Percentiles rank a stretch among this genome's conserved stretches.
These are phyloP conservation scores for Artibeus lituratus DNA, from an alignment of 2,797 vertebrate species.

Conservation along the genomic window DNA sequence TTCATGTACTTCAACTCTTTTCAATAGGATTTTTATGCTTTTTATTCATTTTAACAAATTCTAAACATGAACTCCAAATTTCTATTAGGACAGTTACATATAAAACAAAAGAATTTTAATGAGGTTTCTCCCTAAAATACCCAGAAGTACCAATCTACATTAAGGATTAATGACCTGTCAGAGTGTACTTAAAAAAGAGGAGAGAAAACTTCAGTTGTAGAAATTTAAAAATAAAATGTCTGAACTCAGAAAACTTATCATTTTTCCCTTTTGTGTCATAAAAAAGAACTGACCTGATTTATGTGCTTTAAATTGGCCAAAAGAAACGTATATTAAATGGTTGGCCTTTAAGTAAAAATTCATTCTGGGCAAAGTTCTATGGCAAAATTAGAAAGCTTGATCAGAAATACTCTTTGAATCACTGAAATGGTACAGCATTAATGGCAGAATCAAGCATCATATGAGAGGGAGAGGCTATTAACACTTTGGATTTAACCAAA, in stretches of 20 bases:
- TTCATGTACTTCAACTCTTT: conserved; percentile 23
- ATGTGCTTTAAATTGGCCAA: conserved; percentile 67
- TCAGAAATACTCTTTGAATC: conserved; percentile 32
- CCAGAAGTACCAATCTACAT: conserved; percentile 67
- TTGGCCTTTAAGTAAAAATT: conserved; percentile 53
- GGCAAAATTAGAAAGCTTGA: conserved; percentile 59
- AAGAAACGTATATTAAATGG: conserved; percentile 59
- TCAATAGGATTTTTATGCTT: conserved; percentile 41
- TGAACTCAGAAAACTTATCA: conserved; percentile 56
- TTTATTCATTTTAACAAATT: conserved; percentile 60
- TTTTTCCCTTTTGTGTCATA: conserved; percentile 67
- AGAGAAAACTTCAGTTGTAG: conserved; percentile 61
- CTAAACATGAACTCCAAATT: conserved; percentile 68
- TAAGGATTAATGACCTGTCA: conserved; percentile 78
- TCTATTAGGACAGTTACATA: conserved; percentile 69
- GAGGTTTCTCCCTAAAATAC: conserved; percentile 69
- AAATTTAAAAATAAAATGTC: conserved; percentile 67
- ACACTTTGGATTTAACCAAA: conserved; percentile 56
- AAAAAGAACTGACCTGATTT: conserved; percentile 66
- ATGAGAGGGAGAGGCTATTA: conserved; percentile 39
- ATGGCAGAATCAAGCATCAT: conserved; percentile 19
- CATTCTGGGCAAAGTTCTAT: conserved; percentile 52
- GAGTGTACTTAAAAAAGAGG: conserved; percentile 62
- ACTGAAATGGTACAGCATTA: conserved; percentile 3
- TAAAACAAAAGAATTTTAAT: conserved; percentile 78